Base-by-base conservation (phyloP, 1,140 invertebrate genomes). In the Drosophila paulistorum region DNA sequence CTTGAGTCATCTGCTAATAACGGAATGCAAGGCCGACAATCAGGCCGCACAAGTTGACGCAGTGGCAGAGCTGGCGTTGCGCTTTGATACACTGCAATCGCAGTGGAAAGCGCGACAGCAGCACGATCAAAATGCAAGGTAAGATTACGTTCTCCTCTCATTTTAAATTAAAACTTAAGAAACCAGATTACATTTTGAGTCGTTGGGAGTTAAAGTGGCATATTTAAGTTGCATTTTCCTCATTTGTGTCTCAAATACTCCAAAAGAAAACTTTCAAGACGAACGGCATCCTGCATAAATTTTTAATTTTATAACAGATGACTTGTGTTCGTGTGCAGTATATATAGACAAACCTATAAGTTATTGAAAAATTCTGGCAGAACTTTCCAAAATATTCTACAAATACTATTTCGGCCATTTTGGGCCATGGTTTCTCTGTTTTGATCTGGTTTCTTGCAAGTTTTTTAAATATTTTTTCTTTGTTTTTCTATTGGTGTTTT, bases 1-100 rank as follows among this genome's bases (percentile, higher is more conserved):
- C 93, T 93, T 98, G 13, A 95, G 96, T 64, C 93, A 94, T 45
- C 83, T 97, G 7, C 92, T 98, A 2, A 91, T 96, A 4, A 95
- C 95, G 41, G 96, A 97, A 87, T 96, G 95, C 76, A 94, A 95
- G 59, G 94, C 95, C 20, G 94, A 93, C 4, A 92, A 93, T 59
- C 94, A 96, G 62, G 94, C 95, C 72, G 95, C 95, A 3, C 94
- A 94, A 87, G 93, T 94, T 39, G 93, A 93, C 3, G 94, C 96
- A 90, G 95, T 98, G 7, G 91, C 94, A 73, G 93, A 94, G 59
- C 92, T 97, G 13, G 92, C 93, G 9, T 82, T 94, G 58, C 93
- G 95, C 90, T 97, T 96, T 92, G 94, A 96, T 61, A 93, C 94
- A 59, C 93, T 97, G 59, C 91, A 96, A 30, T 93, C 93, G 33